Base-by-base conservation (phyloP, 1,140 invertebrate species). In the Zaprionus kolodkinae region DNA sequence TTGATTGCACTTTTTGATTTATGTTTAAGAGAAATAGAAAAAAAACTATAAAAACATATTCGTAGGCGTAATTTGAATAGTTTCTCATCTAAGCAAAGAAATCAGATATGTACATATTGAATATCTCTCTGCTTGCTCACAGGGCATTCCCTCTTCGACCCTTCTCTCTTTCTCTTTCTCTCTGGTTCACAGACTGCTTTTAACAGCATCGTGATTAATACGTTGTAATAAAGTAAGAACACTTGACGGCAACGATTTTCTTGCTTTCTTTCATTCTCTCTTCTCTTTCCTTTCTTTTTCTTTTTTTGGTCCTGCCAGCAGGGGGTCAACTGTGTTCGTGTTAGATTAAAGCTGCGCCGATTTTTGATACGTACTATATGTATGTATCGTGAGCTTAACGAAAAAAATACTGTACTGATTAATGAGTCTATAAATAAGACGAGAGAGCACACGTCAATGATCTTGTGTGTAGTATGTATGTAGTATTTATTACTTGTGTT, bases 381-480 rank as follows among this genome's bases (percentile, higher is more conserved):
- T 45, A 9, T 15, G 27, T 70, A 40, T 73, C 38, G 15, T 17
- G 36, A 61, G 59, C 72, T 62, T 69, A 54, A 68, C 45, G 13
- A 56, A 40, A 48, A 70, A 75, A 71, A 63, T 60, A 66, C 69
- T 61, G 12, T 45, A 72, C 21, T 21, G 73, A 76, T 76, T 76
- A 72, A 76, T 76, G 68, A 76, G 68, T 61, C 73, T 61, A 76
- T 76, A 72, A 76, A 76, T 76, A 76, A 76, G 68, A 71, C 17
- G 27, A 52, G 55, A 30, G 27, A 21, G 27, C 1, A 1, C 56
- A 65, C 61, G 62, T 76, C 60, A 72, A 76, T 76, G 73, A 72
- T 76, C 69, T 65, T 70, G 63, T 61, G 13, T 7, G 21, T 33
- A 33, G 1, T 33, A 5, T n/a, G n/a, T 33, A 21, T 33, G 33